Base-by-base conservation (phyloP, 2,113 vertebrate species). In the Chrysemys picta region DNA sequence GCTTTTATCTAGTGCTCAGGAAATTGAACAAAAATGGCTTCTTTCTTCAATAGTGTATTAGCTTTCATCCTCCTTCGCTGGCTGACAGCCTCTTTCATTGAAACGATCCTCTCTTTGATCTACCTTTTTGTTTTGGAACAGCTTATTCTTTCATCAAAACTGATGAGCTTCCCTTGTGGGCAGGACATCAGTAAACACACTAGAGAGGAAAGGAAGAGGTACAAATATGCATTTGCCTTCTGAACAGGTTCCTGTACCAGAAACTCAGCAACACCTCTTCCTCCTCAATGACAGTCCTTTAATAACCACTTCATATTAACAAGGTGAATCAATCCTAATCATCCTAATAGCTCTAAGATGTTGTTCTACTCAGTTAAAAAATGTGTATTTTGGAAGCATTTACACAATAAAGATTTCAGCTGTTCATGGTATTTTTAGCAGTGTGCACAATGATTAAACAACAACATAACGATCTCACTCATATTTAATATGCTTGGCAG, bases 191-290 rank as follows among this genome's bases (percentile, higher is more conserved):
- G 86, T 86, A 89, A 96, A 83, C 53, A 91, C 85, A 84, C 75
- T 69, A 69, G 57, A 94, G 88, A 95, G 87, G 93, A 94, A 95
- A 25, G 91, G 69, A 89, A 95, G 87, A 78, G 87, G 91, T 88
- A 87, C 91, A 95, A 90, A 81, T 87, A 87, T 6, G 21, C 79
- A 89, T 94, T 96, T 96, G 59, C 95, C 87, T 95, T 95, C 89
- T 81, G 85, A 94, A n/a, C 76, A 96, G 95, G 57, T 96, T 97
- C n/a, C 80, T 91, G n/a, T 93, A 95, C 72, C 84, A 93, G 90
- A 97, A 96, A 91, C 80, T 88, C 83, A 95, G 83, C 78, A 97
- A 89, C 62, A 65, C 65, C 76, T 89, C 85, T 96, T 93, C 93
- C 75, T 93, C 89, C 78, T 85, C 80, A 80, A 5, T 96, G 90